These are phyloP conservation scores for Cheilosia scutellata DNA, from an alignment of 2,888 invertebrate species.

Conservation along the genomic window DNA sequence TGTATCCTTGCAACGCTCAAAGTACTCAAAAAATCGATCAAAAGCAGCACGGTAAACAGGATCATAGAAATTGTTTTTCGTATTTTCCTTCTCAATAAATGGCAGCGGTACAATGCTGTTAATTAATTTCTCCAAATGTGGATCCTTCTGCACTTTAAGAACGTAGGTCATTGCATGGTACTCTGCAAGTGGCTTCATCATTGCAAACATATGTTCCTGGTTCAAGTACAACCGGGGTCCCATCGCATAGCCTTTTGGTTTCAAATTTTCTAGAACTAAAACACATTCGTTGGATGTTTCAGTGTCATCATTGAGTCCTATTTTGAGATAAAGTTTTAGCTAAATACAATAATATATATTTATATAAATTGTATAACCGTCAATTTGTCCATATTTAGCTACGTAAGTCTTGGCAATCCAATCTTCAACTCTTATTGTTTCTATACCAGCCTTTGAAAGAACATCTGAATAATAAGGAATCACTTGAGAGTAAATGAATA, in stretches of 20 bases:
- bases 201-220: conserved; percentile 79
- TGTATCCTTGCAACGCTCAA: conserved; percentile 78
- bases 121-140: conserved; percentile 78
- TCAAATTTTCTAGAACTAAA: conserved; percentile 81
- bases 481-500: conserved; percentile 80
- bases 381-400: conserved; percentile 80
- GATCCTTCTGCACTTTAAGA: conserved; percentile 78
- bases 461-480: conserved; percentile 81
- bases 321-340: background rate
- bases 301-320: conserved; percentile 77
- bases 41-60: conserved; percentile 80
- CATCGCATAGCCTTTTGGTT: conserved; percentile 79
- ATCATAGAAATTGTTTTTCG: conserved; percentile 78
- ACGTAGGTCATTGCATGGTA: conserved; percentile 82
- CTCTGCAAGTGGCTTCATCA: conserved; percentile 79
- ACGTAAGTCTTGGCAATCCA: conserved; percentile 79
- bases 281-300: conserved; percentile 78
- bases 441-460: conserved; percentile 46
- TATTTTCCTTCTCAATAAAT: conserved; percentile 77
- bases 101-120: conserved; percentile 78
- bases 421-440: conserved; percentile 70
- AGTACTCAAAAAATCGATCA: conserved; percentile 81
- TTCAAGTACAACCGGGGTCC: conserved; percentile 81
- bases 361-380: conserved; percentile 76
- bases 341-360: background rate